These are phyloP conservation scores for Dicrurus megarhynchus DNA, from an alignment of 2,113 vertebrate species.

Conservation along the genomic window DNA sequence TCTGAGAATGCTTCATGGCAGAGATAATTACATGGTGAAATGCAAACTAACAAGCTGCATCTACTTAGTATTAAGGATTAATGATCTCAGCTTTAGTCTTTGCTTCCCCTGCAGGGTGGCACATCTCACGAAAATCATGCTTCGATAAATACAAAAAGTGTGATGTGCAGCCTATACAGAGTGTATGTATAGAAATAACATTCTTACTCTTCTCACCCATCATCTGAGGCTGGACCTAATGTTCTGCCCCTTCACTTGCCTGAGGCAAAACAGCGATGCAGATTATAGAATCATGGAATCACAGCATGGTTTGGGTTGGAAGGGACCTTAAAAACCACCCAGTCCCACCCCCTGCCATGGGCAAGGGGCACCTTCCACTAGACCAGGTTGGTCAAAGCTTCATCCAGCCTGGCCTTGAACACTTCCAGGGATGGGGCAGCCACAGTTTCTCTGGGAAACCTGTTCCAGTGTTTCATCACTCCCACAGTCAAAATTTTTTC, in stretches of 20 bases:
- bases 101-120: background rate
- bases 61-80: conserved; percentile 33
- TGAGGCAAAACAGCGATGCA: background rate
- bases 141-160: background rate
- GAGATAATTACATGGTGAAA: conserved; percentile 3
- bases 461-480: background rate
- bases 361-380: background rate
- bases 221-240: background rate
- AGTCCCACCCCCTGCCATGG: background rate
- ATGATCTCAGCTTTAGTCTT: conserved; percentile 1
- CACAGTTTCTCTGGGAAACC: background rate
- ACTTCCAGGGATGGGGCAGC: background rate
- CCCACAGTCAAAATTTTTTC: background rate
- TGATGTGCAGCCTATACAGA: background rate
- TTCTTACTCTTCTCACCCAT: background rate
- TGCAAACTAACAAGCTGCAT: conserved; percentile 16
- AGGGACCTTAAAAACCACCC: background rate
- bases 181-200: background rate
- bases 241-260: background rate
- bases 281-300: background rate
- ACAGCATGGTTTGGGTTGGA: background rate
- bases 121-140: background rate
- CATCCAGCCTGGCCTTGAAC: background rate
- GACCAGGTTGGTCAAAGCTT: too few relatives aligned
- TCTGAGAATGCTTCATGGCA: background rate